phyloP scores from a whole-genome alignment of 2,113 vertebrate genomes.

The Poicephalus meyeri region DNA sequence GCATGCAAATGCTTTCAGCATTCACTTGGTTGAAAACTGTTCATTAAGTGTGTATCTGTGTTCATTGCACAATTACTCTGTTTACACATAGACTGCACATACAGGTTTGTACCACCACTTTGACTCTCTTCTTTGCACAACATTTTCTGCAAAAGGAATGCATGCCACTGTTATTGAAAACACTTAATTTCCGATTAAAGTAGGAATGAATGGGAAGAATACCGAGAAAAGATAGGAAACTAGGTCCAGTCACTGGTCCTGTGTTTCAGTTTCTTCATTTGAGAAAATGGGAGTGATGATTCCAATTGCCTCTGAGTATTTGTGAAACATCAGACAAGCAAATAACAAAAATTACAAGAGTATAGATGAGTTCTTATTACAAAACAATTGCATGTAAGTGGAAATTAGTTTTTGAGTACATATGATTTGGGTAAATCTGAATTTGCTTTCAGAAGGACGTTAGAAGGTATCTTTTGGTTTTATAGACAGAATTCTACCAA shows the following conservation, averaged over 20 bases:
- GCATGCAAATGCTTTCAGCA: fast-evolving
- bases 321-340: background rate
- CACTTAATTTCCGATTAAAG: background rate
- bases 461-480: background rate
- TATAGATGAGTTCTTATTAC: background rate
- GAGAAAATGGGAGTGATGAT: background rate
- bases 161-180: background rate
- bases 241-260: background rate
- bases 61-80: too few relatives aligned
- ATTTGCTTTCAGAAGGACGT: background rate
- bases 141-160: background rate
- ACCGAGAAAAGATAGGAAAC: background rate
- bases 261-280: background rate
- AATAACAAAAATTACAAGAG: background rate
- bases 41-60: background rate
- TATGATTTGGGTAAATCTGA: background rate
- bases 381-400: background rate
- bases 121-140: background rate
- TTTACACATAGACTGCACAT: background rate
- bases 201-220: background rate
- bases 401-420: background rate
- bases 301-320: background rate
- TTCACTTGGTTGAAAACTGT: background rate
- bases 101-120: background rate
- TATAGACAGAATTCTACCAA: background rate